Conservation (phyloP, 2,113 vertebrate genomes). For the Vombatus ursinus region DNA sequence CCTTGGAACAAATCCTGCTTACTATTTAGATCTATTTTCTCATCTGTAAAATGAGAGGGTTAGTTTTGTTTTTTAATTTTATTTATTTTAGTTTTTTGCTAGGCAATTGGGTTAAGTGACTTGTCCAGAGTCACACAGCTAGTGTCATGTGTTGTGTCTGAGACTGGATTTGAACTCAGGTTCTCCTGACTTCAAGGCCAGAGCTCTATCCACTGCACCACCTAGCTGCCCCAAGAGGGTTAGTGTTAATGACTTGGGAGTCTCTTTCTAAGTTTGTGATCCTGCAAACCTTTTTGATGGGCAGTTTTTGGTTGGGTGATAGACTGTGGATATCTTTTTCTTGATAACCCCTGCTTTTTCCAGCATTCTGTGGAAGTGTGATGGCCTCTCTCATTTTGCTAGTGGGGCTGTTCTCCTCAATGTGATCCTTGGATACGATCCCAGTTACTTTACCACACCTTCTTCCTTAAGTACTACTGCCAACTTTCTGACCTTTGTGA, state of each 20-base stretch:
- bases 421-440: not conserved
- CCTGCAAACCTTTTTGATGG: not conserved
- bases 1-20: not conserved
- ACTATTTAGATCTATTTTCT: not conserved
- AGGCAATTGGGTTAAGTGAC: too few species aligned
- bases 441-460: not conserved
- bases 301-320: not conserved
- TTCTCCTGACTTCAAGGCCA: too few species aligned
- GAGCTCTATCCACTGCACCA: too few species aligned
- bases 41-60: not conserved
- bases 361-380: not conserved
- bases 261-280: not conserved
- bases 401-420: not conserved
- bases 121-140: too few species aligned
- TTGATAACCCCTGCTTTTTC: not conserved
- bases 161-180: too few species aligned
- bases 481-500: not conserved
- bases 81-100: too few species aligned
- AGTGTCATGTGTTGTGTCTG: too few species aligned
- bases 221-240: too few species aligned
- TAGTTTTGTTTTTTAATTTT: not conserved
- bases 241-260: not conserved
- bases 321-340: not conserved
- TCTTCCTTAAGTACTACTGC: not conserved
- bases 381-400: not conserved